A percentile compares a stretch with the other conserved stretches of the same genome.
These are phyloP conservation scores for Drosophila anomelani DNA, from an alignment of 2,888 invertebrate species.

Conservation along the genomic window DNA sequence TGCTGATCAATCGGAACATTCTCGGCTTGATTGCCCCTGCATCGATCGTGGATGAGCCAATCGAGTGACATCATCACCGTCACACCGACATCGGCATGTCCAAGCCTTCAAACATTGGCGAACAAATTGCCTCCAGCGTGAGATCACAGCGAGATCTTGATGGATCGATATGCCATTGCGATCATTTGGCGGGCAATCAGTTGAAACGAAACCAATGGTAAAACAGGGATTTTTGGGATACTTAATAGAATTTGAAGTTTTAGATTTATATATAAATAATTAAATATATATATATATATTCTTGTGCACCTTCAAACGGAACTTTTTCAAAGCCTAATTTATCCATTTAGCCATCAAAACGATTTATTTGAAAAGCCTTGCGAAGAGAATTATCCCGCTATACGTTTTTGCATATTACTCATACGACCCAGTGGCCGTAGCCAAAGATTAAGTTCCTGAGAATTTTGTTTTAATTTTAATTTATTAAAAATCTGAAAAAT, in stretches of 20 bases:
- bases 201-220: neutral
- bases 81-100: conserved; percentile 13
- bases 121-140: conserved; percentile 26
- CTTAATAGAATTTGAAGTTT: too few relatives aligned
- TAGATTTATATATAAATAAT: too few relatives aligned
- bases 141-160: conserved; percentile 28
- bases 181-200: conserved; percentile 2
- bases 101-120: conserved; percentile 12
- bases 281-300: neutral
- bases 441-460: too few relatives aligned
- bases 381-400: too few relatives aligned
- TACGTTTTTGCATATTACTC: too few relatives aligned
- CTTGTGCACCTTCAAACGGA: neutral
- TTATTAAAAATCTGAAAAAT: neutral
- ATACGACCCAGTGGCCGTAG: neutral
- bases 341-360: neutral
- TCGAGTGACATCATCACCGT: conserved; percentile 28
- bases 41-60: conserved; percentile 30
- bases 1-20: conserved; percentile 21
- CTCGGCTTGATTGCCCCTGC: conserved; percentile 10
- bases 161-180: conserved; percentile 14
- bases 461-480: neutral
- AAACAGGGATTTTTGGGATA: too few relatives aligned
- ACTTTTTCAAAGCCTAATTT: neutral
- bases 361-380: neutral